phyloP scores from a whole-genome alignment of 2,113 vertebrate genomes.

The Mormoops blainvillei region DNA sequence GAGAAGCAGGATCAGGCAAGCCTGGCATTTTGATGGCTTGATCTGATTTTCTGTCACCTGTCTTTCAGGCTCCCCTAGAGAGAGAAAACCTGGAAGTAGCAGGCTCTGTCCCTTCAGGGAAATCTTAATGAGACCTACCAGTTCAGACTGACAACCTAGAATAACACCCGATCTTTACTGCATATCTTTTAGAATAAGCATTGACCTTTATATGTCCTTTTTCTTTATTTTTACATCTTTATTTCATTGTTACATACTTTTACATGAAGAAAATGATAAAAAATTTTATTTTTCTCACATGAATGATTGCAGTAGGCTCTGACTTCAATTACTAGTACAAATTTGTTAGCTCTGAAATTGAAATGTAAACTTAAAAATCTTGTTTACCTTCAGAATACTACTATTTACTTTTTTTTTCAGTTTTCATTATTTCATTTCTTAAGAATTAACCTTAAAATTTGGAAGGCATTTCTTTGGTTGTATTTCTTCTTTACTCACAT shows the following conservation, averaged over 20 bases:
- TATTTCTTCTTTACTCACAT: background rate
- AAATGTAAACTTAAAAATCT: conserved; percentile 12
- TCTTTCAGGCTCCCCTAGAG: background rate
- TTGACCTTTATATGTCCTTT: background rate
- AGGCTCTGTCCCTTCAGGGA: background rate
- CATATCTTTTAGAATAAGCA: background rate
- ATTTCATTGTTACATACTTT: conserved; percentile 19
- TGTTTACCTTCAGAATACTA: background rate
- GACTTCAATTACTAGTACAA: conserved; percentile 44
- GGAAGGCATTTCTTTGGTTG: background rate
- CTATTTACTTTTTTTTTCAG: background rate
- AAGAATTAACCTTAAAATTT: background rate
- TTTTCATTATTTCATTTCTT: background rate
- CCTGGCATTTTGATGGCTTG: background rate
- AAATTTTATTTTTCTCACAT: conserved; percentile 27
- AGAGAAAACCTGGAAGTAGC: conserved; percentile 17
- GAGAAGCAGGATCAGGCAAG: background rate
- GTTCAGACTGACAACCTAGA: conserved; percentile 16
- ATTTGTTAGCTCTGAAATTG: background rate
- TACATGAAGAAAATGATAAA: conserved; percentile 18
- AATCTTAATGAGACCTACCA: conserved; percentile 32
- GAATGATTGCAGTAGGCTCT: background rate
- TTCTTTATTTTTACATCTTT: background rate
- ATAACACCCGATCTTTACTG: background rate
- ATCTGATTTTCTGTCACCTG: conserved; percentile 22